Base-by-base conservation (phyloP, 2,888 invertebrate genomes). In the Koerneria pararmatus region DNA sequence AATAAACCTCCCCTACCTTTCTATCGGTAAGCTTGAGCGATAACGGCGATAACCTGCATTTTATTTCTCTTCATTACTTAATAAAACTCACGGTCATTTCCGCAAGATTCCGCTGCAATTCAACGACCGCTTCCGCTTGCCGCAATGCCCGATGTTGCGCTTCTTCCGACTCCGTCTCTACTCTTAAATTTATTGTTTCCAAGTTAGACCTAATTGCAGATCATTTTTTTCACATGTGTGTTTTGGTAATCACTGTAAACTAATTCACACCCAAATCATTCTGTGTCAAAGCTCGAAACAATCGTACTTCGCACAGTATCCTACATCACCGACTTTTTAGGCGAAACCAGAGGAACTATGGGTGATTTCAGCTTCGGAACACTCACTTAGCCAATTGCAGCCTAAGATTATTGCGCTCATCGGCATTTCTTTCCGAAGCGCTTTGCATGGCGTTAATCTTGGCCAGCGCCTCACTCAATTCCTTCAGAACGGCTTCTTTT, bases 61-160 rank as follows among this genome's bases (percentile, higher is more conserved):
- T 35, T 35, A 24, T 29, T 29, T 53, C 19, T 24, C 53, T 22
- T 6, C 5, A 54, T 2, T 31, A 24, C 6, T 3, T 41, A 1
- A n/a, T n/a, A n/a, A n/a, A n/a, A 32, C 65, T 72, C 34, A 78
- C 80, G 68, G 78, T 77, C 54, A 78, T 65, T 32, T 80, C 79
- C 1, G 71, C 63, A 8, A 80, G 71, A 41, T 76, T 65, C 49
- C 74, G 72, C 65, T 80, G 78, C 48, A 79, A 68, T 34, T 77
- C 78, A n/a, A 67, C 69, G 49, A 79, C 74, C 15, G 72, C 70
- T 49, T 74, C 75, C 56, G 71, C 71, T 62, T 79, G 76, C 32
- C 76, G 58, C 31, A 66, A 67, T 49, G 59, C 51, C 46, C 69
- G 46, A 34, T 75, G 71, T 22, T 65, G 61, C 57, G 63, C 31